These are phyloP conservation scores for Apoderus coryli DNA, from an alignment of 2,888 invertebrate species.

Conservation along the genomic window DNA sequence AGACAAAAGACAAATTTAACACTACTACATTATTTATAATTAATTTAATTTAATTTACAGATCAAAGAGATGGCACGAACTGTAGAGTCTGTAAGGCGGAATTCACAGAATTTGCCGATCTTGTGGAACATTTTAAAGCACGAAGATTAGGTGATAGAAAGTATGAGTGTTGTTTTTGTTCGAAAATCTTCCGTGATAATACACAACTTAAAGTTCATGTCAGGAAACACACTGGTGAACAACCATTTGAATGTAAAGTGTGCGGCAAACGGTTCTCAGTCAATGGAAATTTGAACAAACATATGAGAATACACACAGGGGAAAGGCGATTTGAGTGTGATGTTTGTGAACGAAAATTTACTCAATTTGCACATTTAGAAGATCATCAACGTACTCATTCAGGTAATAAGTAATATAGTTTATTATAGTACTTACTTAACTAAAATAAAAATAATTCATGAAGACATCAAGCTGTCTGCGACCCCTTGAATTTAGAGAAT, in stretches of 20 bases:
- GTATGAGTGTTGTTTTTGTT: constrained; percentile 26
- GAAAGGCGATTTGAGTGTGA: constrained; percentile 26
- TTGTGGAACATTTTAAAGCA: constrained; percentile 21
- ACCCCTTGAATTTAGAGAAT: too few relatives aligned
- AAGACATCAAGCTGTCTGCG: too few relatives aligned
- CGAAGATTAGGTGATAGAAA: constrained; percentile 20
- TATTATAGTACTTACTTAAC: too few relatives aligned
- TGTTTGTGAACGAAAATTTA: constrained; percentile 26
- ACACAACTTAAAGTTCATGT: constrained; percentile 27
- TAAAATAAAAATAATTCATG: too few relatives aligned
- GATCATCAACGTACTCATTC: constrained; percentile 29
- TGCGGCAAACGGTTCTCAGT: constrained; percentile 28
- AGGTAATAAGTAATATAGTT: too few relatives aligned
- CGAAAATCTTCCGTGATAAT: constrained; percentile 26
- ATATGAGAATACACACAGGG: constrained; percentile 27
- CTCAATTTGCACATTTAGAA: constrained; percentile 28
- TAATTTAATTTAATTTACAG: too few relatives aligned
- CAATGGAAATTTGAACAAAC: constrained; percentile 29
- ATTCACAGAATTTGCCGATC: constrained; percentile 18
- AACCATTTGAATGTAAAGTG: constrained; percentile 25
- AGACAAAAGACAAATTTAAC: too few relatives aligned
- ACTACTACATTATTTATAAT: too few relatives aligned
- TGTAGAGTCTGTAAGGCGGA: constrained; percentile 24
- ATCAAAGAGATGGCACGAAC: constrained; percentile 8
- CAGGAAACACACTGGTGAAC: constrained; percentile 28